Evolutionary conservation across 2,888 invertebrate species (phyloP).

Genomic region (Carcina quercana): DNA sequence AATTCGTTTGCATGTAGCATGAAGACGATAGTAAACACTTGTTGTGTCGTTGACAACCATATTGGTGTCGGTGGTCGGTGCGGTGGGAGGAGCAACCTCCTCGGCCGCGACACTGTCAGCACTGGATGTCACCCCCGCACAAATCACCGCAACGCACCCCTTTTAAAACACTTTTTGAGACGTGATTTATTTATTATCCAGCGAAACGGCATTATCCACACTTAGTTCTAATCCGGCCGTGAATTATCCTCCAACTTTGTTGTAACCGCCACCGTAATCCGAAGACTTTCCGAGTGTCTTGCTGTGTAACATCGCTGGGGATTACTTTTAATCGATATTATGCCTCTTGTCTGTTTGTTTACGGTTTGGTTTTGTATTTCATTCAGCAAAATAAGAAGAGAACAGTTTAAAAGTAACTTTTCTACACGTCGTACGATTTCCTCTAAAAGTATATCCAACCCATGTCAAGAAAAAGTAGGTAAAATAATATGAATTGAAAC

Average conservation of each 20-base stretch:
- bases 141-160: slow-evolving; percentile 47
- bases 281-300: slow-evolving; percentile 40
- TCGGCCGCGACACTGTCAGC: slow-evolving; percentile 1
- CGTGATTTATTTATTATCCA: slow-evolving; percentile 49
- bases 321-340: slow-evolving; percentile 22
- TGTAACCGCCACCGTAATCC: slow-evolving; percentile 47
- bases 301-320: slow-evolving; percentile 27
- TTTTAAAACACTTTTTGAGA: slow-evolving; percentile 52
- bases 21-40: too few species aligned
- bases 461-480: too few species aligned
- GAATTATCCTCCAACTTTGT: slow-evolving; percentile 59
- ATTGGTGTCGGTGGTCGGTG: too few species aligned
- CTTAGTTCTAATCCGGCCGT: slow-evolving; percentile 50
- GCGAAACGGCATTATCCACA: slow-evolving; percentile 47
- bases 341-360: too few species aligned
- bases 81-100: slow-evolving; percentile 13
- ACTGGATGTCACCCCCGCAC: slow-evolving; percentile 16
- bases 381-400: too few species aligned
- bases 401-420: too few species aligned
- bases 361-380: too few species aligned
- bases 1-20: too few species aligned
- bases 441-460: too few species aligned
- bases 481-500: too few species aligned
- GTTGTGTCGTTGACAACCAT: too few species aligned
- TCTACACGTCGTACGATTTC: too few species aligned